Evolutionary conservation across 2,888 invertebrate species (phyloP).

Genomic region (Acrobasis consociella): DNA sequence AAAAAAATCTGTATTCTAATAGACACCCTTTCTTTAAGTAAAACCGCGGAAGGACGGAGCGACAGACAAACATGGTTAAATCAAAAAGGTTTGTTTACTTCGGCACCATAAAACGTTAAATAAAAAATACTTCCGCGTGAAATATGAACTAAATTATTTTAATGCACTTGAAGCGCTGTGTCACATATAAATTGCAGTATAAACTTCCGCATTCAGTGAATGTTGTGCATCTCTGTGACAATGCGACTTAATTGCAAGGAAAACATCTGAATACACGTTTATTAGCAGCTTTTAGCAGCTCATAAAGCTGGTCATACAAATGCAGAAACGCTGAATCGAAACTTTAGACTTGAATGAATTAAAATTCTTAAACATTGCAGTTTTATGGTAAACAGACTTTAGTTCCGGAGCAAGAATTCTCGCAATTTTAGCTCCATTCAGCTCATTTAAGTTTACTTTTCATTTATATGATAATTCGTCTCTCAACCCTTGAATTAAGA

Average conservation of each 20-base stretch:
- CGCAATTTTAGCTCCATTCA: slow-evolving; percentile 19
- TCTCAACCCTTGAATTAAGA: slow-evolving; percentile 14
- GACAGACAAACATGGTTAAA: too few relatives aligned
- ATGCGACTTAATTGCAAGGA: slow-evolving; percentile 3
- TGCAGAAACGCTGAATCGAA: slow-evolving; percentile 11
- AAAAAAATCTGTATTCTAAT: too few relatives aligned
- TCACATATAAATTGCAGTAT: not conserved
- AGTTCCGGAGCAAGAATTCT: slow-evolving; percentile 13
- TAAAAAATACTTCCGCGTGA: too few relatives aligned
- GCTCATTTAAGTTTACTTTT: slow-evolving; percentile 38
- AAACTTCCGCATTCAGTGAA: not conserved
- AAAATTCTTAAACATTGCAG: slow-evolving; percentile 24
- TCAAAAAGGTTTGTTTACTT: too few relatives aligned
- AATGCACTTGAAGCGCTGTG: not conserved
- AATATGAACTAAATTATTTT: not conserved
- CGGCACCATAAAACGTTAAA: too few relatives aligned
- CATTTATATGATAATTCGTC: slow-evolving; percentile 41
- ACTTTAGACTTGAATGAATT: slow-evolving; percentile 21
- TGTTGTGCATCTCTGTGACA: not conserved
- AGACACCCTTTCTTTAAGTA: too few relatives aligned
- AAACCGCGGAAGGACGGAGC: too few relatives aligned
- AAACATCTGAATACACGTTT: slow-evolving; percentile 7
- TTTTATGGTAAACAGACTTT: slow-evolving; percentile 22
- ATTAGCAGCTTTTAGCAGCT: slow-evolving; percentile 1
- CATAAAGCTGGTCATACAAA: slow-evolving; percentile 1